Evolutionary conservation across 2,113 vertebrate species (phyloP), one percentile per base, ranked within the genome.

Genomic region (Platysternon megacephalum): DNA sequence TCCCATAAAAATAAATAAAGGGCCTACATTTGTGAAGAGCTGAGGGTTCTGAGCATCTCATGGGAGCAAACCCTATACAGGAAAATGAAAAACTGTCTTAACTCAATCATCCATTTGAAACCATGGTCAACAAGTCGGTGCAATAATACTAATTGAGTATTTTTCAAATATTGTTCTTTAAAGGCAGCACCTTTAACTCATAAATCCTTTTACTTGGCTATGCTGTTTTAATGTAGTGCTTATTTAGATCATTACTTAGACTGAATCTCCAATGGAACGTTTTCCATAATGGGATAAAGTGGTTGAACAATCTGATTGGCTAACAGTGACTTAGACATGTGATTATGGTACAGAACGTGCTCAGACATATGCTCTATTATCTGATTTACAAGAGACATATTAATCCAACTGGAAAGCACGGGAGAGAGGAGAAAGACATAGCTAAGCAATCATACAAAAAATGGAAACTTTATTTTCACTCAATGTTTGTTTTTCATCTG

Each of bases 301-400:
- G 0, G 96, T 79, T 91, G 95, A 97, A 95, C 95, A 93, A 95
- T 97, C 95, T 96, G 94, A 97, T 89, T 97, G 97, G 96, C 95
- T 96, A 95, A 97, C 90, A 96, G 94, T 97, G 91, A 97, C 95
- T 96, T 94, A 97, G 86, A 97, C 90, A 91, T 96, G 95, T 96
- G 96, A 97, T 97, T 97, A 97, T 94, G 91, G 90, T 97, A 96
- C 90, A 96, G 94, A 98, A 95, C 97, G 95, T 94, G 96, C 89
- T 96, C 96, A 91, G 93, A 96, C 95, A 98, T 95, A 97, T 93
- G 94, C 92, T 95, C 95, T 97, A 95, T 97, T 97, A 97, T 96
- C 90, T 95, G 84, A 93, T 97, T 96, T 97, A 94, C 85, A 95
- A 17, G 91, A 97, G 93, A 90, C 94, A 97, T 84, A 87, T 90